Percentiles rank a stretch among this genome's conserved stretches.
Conservation (phyloP, 2,888 invertebrate genomes). For the Baccha elongata region DNA sequence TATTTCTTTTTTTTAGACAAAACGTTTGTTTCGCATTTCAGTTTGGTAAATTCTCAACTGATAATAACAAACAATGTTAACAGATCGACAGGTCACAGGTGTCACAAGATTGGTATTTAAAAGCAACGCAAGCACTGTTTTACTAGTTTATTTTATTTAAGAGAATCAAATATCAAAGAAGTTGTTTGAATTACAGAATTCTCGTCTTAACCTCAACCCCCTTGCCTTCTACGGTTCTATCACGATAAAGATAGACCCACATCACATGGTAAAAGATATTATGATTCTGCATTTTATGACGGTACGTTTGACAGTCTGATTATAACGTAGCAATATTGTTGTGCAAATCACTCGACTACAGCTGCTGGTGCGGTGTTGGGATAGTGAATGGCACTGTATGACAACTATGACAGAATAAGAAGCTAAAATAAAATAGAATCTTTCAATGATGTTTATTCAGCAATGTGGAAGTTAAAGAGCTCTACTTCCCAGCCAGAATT, state of each 20-base stretch:
- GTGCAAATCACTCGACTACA: slow-evolving; percentile 62
- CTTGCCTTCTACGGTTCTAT: not conserved
- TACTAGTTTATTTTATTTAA: too few species aligned
- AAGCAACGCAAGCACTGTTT: too few species aligned
- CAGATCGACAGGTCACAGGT: too few species aligned
- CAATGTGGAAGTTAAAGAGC: slow-evolving; percentile 32
- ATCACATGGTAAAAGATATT: slow-evolving; percentile 49
- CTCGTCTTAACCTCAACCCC: slow-evolving; percentile 26
- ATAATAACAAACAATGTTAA: too few species aligned
- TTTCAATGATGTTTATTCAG: slow-evolving; percentile 68
- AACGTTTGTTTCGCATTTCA: too few species aligned
- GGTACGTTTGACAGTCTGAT: slow-evolving; percentile 61
- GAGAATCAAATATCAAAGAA: too few species aligned
- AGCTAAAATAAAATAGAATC: slow-evolving; percentile 66
- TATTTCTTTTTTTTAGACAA: too few species aligned
- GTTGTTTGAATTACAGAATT: slow-evolving; percentile 56
- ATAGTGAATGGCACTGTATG: slow-evolving; percentile 32
- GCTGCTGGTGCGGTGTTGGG: not conserved
- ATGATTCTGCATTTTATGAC: slow-evolving; percentile 69
- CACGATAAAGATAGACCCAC: slow-evolving; percentile 16
- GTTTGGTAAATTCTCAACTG: too few species aligned
- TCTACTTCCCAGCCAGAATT: slow-evolving; percentile 14
- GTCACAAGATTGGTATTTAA: too few species aligned
- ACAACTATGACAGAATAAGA: slow-evolving; percentile 51
- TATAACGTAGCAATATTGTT: slow-evolving; percentile 56